phyloP scores from a whole-genome alignment of 2,797 vertebrate genomes.

The Delichon dasypus region DNA sequence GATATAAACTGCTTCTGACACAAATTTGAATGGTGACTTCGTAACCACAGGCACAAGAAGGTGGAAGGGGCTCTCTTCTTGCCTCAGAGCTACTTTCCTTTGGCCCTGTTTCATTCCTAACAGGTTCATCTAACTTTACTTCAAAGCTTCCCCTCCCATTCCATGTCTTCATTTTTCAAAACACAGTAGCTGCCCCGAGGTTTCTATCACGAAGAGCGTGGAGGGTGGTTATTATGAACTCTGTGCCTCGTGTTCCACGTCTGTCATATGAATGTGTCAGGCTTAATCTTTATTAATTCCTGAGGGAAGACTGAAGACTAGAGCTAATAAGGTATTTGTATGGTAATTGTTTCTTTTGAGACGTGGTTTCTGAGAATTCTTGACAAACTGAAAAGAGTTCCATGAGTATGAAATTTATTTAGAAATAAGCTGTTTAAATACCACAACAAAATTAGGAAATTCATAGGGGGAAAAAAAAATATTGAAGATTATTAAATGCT shows the following conservation, averaged over 20 bases:
- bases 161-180: not conserved
- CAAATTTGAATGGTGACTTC: not conserved
- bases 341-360: constrained; percentile 45
- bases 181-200: not conserved
- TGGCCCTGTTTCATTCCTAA: not conserved
- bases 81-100: not conserved
- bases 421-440: constrained; percentile 27
- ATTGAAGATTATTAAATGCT: not conserved
- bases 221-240: not conserved
- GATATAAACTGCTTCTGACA: not conserved
- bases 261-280: not conserved
- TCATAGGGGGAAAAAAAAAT: not conserved
- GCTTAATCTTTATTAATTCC: constrained; percentile 27
- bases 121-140: not conserved
- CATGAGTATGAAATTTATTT: not conserved
- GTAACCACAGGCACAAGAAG: not conserved
- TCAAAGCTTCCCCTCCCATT: not conserved
- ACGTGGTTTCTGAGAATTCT: constrained; percentile 2
- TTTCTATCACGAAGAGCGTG: not conserved
- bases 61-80: not conserved
- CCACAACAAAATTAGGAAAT: not conserved
- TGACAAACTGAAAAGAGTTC: not conserved
- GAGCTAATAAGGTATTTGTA: constrained; percentile 14
- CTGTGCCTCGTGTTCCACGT: fast-evolving
- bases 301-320: not conserved